Base-by-base conservation (phyloP, 2,888 invertebrate genomes). In the Nymphalis c-album region DNA sequence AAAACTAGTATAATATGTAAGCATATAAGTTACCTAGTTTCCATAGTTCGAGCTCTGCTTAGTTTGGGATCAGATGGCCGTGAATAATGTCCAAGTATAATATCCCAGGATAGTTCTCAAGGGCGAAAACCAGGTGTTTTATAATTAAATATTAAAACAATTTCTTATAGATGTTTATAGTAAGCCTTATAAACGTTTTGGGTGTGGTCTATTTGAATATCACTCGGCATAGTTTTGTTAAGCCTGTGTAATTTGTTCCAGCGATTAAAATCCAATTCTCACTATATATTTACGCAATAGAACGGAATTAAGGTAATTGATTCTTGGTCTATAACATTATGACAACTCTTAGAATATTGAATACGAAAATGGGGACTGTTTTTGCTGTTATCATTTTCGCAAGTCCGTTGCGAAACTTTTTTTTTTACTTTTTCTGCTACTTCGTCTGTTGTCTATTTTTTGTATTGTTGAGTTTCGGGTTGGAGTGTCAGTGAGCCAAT, bases 201-300 rank as follows among this genome's bases (percentile, higher is more conserved):
- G 71, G 69, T 66, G 69, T 67, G 65, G 62, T 69, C 53, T 57
- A 71, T 73, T 73, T 70, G 67, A 73, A 71, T 71, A 72, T 70
- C 62, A 64, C 53, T 66, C 50, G 13, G 67, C 55, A 60, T 71
- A 60, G 53, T 57, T 63, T 40, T 40, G 40, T 40, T 40, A 40
- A 13, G 40, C 63, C 59, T n/a, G 18, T 31, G 71, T 65, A 70
- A 73, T 74, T 74, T 71, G 71, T 71, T 70, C 73, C 58, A 68
- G 71, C 69, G 71, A 73, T 73, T 74, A 73, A 69, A 62, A 71
- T 67, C 59, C 60, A 68, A 73, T 72, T 72, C 73, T 72, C 62
- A 66, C 64, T 71, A 64, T 65, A 66, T 59, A 62, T 59, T 72
- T 60, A 61, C 63, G 67, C 64, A 73, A 60, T 58, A 61, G 20